Evolutionary conservation across 2,113 vertebrate species (phyloP).

Genomic region (Chaetura pelagica): DNA sequence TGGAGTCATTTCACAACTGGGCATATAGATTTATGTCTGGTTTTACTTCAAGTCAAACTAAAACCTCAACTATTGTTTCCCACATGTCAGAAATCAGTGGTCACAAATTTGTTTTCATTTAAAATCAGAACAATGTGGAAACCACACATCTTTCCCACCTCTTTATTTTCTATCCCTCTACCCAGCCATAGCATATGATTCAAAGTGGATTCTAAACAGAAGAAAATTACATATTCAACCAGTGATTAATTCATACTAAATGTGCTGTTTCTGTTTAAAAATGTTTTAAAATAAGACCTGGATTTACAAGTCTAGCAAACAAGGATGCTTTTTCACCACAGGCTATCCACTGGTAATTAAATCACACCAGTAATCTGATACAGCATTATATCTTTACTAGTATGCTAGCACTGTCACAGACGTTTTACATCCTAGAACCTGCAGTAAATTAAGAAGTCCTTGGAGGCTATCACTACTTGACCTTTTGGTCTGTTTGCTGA

Average conservation of each 20-base stretch:
- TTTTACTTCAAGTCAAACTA: background rate
- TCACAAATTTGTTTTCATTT: background rate
- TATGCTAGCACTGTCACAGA: background rate
- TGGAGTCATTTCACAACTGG: background rate
- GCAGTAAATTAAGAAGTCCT: slow-evolving; percentile 39
- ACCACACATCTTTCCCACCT: background rate
- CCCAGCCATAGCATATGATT: background rate
- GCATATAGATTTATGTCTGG: background rate
- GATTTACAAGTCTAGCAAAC: background rate
- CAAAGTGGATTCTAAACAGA: background rate
- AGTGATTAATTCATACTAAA: background rate
- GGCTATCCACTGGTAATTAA: background rate
- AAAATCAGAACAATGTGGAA: background rate
- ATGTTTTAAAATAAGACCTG: background rate
- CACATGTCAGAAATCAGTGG: background rate
- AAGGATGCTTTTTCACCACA: background rate
- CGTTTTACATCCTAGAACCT: background rate
- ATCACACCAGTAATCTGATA: slow-evolving; percentile 21
- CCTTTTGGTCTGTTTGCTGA: slow-evolving; percentile 26
- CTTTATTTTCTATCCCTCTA: background rate
- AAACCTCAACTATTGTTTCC: background rate
- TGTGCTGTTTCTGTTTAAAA: background rate
- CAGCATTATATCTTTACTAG: background rate
- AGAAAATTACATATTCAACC: background rate
- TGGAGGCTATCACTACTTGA: slow-evolving; percentile 4